Percentiles rank a stretch among this genome's conserved stretches.
phyloP scores from a whole-genome alignment of 2,888 invertebrate genomes.

The Pollenia labialis region DNA sequence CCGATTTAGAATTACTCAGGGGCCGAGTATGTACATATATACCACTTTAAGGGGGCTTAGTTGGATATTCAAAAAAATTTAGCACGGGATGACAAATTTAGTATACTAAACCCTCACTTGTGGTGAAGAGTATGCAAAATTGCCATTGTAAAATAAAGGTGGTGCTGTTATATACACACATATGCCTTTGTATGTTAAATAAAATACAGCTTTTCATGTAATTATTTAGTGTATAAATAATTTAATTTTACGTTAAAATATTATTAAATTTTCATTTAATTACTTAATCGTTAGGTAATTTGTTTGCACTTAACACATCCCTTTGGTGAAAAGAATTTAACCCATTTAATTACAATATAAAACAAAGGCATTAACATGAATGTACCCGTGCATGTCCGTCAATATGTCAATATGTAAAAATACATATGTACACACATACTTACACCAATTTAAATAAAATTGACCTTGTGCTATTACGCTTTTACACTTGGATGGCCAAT shows the following conservation, averaged over 20 bases:
- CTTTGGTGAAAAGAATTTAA: slow-evolving; percentile 36
- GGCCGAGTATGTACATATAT: no score
- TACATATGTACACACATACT: not conserved
- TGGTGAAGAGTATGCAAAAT: no score
- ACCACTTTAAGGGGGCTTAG: no score
- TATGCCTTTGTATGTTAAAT: no score
- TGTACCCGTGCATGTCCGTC: not conserved
- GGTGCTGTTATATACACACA: no score
- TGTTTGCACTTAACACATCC: not conserved
- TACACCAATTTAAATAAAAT: not conserved
- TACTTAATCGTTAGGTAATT: slow-evolving; percentile 12
- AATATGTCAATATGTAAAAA: not conserved
- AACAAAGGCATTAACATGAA: not conserved
- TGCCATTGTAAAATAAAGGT: no score
- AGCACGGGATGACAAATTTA: no score
- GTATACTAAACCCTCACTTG: no score
- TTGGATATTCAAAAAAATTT: no score
- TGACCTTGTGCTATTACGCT: slow-evolving; percentile 38
- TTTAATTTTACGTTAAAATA: slow-evolving; percentile 2
- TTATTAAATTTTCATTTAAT: slow-evolving; percentile 20
- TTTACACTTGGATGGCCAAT: slow-evolving; percentile 1
- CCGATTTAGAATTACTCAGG: no score
- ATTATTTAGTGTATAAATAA: not conserved
- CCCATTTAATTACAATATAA: slow-evolving; percentile 16
- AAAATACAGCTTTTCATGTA: no score